Evolutionary conservation across 2,797 vertebrate species (phyloP).

Genomic region (Echeneis naucrates): DNA sequence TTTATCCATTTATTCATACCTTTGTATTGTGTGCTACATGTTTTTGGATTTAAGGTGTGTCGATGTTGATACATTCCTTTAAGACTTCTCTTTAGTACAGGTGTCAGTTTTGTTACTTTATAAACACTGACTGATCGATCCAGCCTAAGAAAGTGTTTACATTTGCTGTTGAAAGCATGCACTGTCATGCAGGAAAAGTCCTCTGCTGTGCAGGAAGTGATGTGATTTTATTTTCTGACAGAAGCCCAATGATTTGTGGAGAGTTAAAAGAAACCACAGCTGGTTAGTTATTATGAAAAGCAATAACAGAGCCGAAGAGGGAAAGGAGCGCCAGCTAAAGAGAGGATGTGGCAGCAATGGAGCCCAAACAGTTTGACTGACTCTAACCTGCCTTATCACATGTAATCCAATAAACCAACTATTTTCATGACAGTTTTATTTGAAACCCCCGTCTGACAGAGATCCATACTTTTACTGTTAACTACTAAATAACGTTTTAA

Average conservation of each 20-base stretch:
- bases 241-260: background rate
- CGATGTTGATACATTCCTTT: conserved; percentile 36
- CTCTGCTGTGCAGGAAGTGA: conserved; percentile 17
- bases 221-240: conserved; percentile 24
- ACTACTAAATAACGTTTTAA: background rate
- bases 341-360: no score
- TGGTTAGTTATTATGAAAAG: background rate
- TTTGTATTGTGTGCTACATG: conserved; percentile 17
- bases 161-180: conserved; percentile 25
- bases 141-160: conserved; percentile 51
- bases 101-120: conserved; percentile 47
- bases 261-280: background rate
- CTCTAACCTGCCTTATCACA: background rate
- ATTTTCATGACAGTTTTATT: background rate
- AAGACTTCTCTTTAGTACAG: conserved; percentile 45
- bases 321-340: background rate
- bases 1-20: conserved; percentile 6
- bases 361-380: background rate
- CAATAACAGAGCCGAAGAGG: background rate
- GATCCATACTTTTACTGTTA: background rate
- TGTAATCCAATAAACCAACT: background rate
- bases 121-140: conserved; percentile 56
- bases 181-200: conserved; percentile 33
- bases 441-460: background rate
- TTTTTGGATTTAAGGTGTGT: conserved; percentile 29